Evolutionary conservation across 2,797 vertebrate genomes (phyloP), one percentile per base, ranked within the genome.

Genomic region (Esox masquinongy): DNA sequence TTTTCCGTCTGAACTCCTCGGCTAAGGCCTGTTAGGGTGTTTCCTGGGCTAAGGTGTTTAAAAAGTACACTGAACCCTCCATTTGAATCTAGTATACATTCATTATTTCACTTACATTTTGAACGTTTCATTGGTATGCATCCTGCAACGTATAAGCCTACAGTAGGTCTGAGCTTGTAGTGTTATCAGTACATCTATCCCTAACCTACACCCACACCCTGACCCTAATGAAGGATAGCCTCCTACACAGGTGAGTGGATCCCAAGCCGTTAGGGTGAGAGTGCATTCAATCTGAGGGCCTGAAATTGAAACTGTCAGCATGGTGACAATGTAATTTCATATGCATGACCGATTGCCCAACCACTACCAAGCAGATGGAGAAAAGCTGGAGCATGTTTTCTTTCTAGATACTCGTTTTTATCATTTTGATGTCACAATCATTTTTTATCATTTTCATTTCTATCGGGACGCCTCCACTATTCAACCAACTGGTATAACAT

Each of bases 251-350:
- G 69, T 74, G 68, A 77, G 53, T 64, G 47, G 53, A 61, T 50
- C 63, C 66, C 56, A 74, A 43, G 50, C 49, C 31, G 36, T 74
- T 53, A 75, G 61, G 29, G 51, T 68, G 72, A 47, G n/a, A 74
- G 76, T 63, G 74, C 68, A 82, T 82, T 76, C 77, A 79, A 82
- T 75, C 77, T 71, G 59, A 68, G 43, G 43, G 43, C 75, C 71
- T 67, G 70, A 75, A 84, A 78, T 79, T 81, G 76, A 74, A 80
- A 77, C 64, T 80, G 77, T 71, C 74, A 79, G 51, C 61, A n/a
- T 22, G 63, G 78, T 66, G 73, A 64, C 74, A 66, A 80, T 82
- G 69, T 74, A 53, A 75, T 64, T 73, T 74, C 39, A 29, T 70
- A 71, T 19, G 39, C 68, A 22, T 79, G 74, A 79, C 73, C 74